Base-by-base conservation (phyloP, 2,113 vertebrate genomes). In the Xiphorhynchus elegans region DNA sequence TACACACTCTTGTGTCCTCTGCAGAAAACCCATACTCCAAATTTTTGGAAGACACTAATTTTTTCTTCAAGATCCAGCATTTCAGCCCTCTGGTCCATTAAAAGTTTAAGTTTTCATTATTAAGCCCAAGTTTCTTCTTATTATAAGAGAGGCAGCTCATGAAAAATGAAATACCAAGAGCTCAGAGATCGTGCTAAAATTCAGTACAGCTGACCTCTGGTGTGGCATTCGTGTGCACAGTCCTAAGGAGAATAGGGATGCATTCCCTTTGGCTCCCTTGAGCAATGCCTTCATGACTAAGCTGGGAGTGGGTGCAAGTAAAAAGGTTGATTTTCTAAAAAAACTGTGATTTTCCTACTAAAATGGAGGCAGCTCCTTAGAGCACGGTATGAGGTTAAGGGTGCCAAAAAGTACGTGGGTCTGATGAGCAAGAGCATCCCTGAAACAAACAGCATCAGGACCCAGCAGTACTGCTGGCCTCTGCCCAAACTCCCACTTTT, bases 361-460 rank as follows among this genome's bases (percentile, higher is more conserved):
- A 69, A 64, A 46, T 7, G 17, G 6, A 39, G 11, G 35, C 44
- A 29, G 7, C 28, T 69, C 13, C 17, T 11, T 39, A 5, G 18
- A 35, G 26, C 11, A 13, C 1, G 11, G 3, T 7, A 10, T 13
- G 7, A 84, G 1, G 24, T 28, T 35, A 66, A 18, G 9, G 17
- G 3, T 84, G n/a, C 14, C 50, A 35, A 74, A 62, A 35, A 8
- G 4, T 17, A 8, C 0, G 0, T 20, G 5, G 7, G 3, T 35
- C 28, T 59, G 21, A 14, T 1, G 4, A 35, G 20, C 1, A 3
- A 33, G 13, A 11, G 17, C 10, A 8, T 53, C 25, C 8, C 33
- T 40, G 55, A 49, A 78, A 74, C 42, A 26, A 75, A 53, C 24
- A 58, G 37, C 46, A 31, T 25, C 8, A 23, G 31, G 31, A 53